Evolutionary conservation across 2,888 invertebrate species (phyloP).

Genomic region (Neoascia interrupta): DNA sequence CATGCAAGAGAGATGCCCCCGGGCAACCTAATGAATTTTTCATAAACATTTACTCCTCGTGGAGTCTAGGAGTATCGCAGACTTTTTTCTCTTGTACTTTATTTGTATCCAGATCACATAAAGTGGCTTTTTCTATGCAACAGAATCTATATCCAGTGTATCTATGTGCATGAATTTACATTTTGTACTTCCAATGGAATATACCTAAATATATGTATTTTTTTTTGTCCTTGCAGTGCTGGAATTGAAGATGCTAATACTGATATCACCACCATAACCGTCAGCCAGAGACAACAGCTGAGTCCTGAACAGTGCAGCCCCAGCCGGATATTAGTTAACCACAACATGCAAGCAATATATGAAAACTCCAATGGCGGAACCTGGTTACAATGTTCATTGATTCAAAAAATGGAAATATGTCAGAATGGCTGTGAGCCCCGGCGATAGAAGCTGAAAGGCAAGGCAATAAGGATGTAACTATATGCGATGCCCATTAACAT

Average conservation of each 20-base stretch:
- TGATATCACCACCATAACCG: slow-evolving; percentile 53
- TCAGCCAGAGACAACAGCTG: slow-evolving; percentile 54
- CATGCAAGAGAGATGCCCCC: slow-evolving; percentile 36
- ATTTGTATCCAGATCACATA: slow-evolving; percentile 49
- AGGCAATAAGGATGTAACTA: neutral
- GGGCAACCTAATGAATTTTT: slow-evolving; percentile 69
- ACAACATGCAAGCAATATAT: slow-evolving; percentile 25
- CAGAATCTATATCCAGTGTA: slow-evolving; percentile 26
- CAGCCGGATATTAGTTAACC: slow-evolving; percentile 58
- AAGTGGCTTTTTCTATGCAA: slow-evolving; percentile 53
- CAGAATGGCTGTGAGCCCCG: neutral
- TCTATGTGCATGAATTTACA: slow-evolving; percentile 60
- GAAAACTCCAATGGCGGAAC: slow-evolving; percentile 44
- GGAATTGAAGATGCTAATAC: slow-evolving; percentile 67
- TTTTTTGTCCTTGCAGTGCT: slow-evolving; percentile 33
- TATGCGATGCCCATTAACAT: neutral
- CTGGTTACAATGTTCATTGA: slow-evolving; percentile 49
- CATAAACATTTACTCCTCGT: slow-evolving; percentile 52
- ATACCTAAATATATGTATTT: no score
- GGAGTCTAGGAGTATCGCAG: slow-evolving; percentile 3
- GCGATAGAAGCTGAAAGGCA: slow-evolving; percentile 1
- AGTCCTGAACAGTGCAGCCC: slow-evolving; percentile 7
- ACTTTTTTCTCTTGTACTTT: slow-evolving; percentile 21
- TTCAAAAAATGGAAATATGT: slow-evolving; percentile 31
- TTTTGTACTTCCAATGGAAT: no score